Base-by-base conservation (phyloP, 2,888 invertebrate genomes). In the Eupithecia insigniata region DNA sequence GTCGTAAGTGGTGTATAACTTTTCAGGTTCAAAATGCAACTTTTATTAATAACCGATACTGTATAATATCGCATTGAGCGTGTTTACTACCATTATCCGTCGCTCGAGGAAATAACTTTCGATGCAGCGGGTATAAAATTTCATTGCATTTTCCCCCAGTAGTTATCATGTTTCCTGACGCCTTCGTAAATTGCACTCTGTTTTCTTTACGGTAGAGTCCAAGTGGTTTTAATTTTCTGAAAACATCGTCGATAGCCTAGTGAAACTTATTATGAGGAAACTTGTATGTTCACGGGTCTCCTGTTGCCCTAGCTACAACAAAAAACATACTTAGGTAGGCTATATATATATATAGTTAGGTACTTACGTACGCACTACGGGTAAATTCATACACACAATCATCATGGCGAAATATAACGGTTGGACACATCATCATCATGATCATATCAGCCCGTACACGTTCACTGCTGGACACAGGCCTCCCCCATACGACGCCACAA, bases 71-170 rank as follows among this genome's bases (percentile, higher is more conserved):
- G 16, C n/a, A 58, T 71, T 16, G 62, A 55, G 51, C 51, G 46
- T 71, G 62, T 64, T 62, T 67, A 71, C 62, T 62, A 55, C 64
- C 65, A 58, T 70, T 64, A 64, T 22, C 34, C 64, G 65, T 55
- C n/a, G 58, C 18, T 55, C 30, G 43, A n/a, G 30, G 65, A 36
- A 60, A 66, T 71, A 71, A 71, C 66, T 75, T 77, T 66, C 64
- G 65, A 75, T 67, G 71, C 73, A 75, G 70, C 67, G 61, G 65
- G 26, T 71, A 71, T 71, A 71, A 70, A 71, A 73, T 66, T 72
- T 72, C 70, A 72, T 70, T 71, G 74, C 68, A 64, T 76, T 73
- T 74, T 74, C 71, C 66, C 65, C 60, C 22, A 26, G 26, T 12
- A 51, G 51, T 51, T 69, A 70, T 66, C 65, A 60, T 70, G 65